Conservation (phyloP, 2,113 vertebrate genomes). For the Chitala chitala region DNA sequence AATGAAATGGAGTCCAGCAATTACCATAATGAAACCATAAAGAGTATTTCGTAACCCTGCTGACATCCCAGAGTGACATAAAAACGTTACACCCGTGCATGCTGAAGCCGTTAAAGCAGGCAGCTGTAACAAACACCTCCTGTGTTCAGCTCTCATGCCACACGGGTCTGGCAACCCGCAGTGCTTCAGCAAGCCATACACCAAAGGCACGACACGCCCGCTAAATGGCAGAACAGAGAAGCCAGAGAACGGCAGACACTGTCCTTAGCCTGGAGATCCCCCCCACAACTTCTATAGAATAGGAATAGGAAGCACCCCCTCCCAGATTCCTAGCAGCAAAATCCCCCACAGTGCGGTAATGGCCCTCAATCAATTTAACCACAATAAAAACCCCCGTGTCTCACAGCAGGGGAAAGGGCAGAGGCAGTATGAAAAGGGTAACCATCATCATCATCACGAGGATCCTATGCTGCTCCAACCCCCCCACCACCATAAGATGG, state of each 20-base stretch:
- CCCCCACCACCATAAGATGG: background rate
- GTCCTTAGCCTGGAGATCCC: background rate
- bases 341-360: background rate
- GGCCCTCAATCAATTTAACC: background rate
- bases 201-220: too few species aligned
- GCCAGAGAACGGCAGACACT: background rate
- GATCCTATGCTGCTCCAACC: background rate
- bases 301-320: background rate
- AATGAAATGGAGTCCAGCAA: slow-evolving; percentile 18
- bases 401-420: too few species aligned
- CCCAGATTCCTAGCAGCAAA: background rate
- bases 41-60: slow-evolving; percentile 6
- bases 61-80: slow-evolving; percentile 3
- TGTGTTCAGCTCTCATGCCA: too few species aligned
- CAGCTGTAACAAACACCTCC: background rate
- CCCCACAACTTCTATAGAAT: background rate
- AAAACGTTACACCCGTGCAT: slow-evolving; percentile 11
- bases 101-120: background rate
- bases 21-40: slow-evolving; percentile 19
- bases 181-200: too few species aligned
- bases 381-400: background rate
- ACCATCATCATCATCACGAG: background rate
- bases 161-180: background rate
- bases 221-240: background rate
- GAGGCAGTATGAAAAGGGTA: background rate